Conservation (phyloP, 92 coral and sea anemone genomes). For the Epizoanthus scotinus region DNA sequence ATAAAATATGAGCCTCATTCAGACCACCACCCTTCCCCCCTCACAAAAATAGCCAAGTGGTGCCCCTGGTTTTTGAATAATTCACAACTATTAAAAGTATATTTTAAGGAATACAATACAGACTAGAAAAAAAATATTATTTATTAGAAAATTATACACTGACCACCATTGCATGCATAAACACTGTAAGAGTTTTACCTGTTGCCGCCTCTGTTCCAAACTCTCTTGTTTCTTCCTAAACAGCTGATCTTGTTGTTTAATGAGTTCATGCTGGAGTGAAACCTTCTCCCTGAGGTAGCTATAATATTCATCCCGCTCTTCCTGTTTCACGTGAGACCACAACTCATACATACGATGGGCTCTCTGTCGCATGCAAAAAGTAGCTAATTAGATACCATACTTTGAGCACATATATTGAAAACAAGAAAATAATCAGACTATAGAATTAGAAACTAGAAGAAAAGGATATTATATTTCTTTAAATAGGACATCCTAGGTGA, state of each 20-base stretch:
- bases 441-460: no score
- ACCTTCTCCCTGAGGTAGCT: constrained; percentile 81
- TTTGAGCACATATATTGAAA: not conserved
- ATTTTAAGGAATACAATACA: no score
- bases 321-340: constrained; percentile 91
- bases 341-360: constrained; percentile 72
- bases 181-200: constrained; percentile 43
- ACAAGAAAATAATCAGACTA: no score
- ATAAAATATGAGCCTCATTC: no score
- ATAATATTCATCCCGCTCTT: constrained; percentile 73
- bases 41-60: no score
- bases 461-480: no score
- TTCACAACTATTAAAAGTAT: no score
- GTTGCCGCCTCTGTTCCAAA: constrained; percentile 56
- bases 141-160: not conserved
- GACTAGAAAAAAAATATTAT: no score
- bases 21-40: no score
- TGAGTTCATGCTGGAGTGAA: constrained; percentile 84
- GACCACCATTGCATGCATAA: no score
- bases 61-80: no score
- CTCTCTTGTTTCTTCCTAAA: constrained; percentile 64
- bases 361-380: constrained; percentile 54
- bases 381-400: not conserved
- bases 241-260: constrained; percentile 82
- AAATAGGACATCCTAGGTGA: no score